Evolutionary conservation across 2,113 vertebrate genomes (phyloP), one percentile per base, ranked within the genome.

Genomic region (Cyprinodon brontotheroides): DNA sequence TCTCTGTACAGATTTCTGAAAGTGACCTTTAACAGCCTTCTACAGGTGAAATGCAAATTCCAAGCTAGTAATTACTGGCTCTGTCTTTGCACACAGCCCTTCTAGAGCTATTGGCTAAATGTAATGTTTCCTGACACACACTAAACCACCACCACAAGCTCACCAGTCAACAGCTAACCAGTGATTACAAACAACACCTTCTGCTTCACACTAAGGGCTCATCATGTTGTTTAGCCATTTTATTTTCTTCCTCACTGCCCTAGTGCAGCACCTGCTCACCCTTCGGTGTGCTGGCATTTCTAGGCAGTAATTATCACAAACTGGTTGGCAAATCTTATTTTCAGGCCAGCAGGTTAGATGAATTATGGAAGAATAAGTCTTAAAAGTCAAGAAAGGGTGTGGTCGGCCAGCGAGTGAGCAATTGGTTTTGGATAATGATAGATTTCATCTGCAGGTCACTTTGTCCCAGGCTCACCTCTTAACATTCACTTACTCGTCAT

Each of bases 401-500:
- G 80, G 68, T 61, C 47, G 14, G 50, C 43, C n/a, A 62, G 65
- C 63, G 41, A 40, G 9, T 1, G 74, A 78, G 65, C 38, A 71
- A 70, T 86, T 78, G 88, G 87, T 89, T 92, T 87, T 74, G 86
- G 85, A 87, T 92, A 90, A 92, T 92, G 69, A 92, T 86, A 89
- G 85, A 86, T 87, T 81, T 81, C 43, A 85, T 41, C 71, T 29
- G 60, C 72, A 50, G 79, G 84, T 88, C 81, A 71, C 85, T 79
- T 72, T 65, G 43, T 70, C 29, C 37, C 67, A 57, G 4, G 3
- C 39, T 88, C 84, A 84, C 86, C 86, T 89, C 73, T 64, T 66
- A 62, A 80, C 65, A 48, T 62, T 62, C 41, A n/a, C 69, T 59
- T 63, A 43, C 61, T 64, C 60, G 50, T 78, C 71, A 40, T 48